phyloP scores from a whole-genome alignment of 2,797 vertebrate species.

The Glossophaga mutica region DNA sequence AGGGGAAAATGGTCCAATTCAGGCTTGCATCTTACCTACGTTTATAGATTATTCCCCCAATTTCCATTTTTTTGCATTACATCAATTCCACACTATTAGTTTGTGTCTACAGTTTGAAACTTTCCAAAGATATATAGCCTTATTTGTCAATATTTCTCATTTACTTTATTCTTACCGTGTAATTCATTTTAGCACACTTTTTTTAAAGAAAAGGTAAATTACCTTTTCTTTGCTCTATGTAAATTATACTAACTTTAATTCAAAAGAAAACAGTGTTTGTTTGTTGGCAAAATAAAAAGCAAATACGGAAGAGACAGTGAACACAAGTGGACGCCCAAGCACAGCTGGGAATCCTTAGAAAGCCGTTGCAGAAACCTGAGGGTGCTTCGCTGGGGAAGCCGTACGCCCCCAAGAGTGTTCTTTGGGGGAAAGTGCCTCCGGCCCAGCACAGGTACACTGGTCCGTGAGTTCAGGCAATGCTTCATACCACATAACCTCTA shows the following conservation, averaged over 20 bases:
- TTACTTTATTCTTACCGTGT: neutral
- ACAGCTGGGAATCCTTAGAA: neutral
- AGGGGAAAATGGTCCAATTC: neutral
- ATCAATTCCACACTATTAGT: neutral
- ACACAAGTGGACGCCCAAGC: neutral
- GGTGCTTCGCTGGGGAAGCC: neutral
- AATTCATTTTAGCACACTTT: neutral
- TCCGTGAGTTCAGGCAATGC: neutral
- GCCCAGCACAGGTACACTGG: neutral
- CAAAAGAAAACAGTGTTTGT: too few species aligned
- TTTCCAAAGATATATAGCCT: neutral
- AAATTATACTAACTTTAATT: neutral
- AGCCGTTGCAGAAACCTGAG: neutral
- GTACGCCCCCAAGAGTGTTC: neutral
- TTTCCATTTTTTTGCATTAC: neutral
- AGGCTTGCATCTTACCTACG: neutral
- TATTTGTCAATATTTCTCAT: neutral
- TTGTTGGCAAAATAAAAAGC: neutral
- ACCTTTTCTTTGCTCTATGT: neutral
- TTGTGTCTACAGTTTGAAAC: neutral
- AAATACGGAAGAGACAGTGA: neutral
- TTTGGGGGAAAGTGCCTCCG: neutral
- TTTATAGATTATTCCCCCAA: neutral
- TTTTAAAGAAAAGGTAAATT: neutral
- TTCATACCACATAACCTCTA: neutral